Base-by-base conservation (phyloP, 2,113 vertebrate species). In the Euleptes europaea region DNA sequence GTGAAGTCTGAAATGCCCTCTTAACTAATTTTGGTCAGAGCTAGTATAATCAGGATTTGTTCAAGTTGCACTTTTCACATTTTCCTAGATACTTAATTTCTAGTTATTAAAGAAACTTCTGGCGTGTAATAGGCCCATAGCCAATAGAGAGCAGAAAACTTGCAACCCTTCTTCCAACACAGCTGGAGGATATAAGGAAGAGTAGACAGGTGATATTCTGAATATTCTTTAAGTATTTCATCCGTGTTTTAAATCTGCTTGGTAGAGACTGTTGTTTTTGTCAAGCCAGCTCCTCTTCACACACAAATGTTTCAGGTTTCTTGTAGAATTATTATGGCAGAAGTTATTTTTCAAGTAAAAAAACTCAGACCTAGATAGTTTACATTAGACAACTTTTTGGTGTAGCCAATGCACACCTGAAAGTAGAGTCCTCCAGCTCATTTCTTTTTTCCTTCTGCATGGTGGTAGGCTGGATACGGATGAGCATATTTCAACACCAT, bases 61-160 rank as follows among this genome's bases (percentile, higher is more conserved):
- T 90, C 91, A 65, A 90, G 88, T 89, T 93, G 94, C 91, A 92
- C 93, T 93, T 94, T 93, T 78, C 82, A 90, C 92, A 84, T 90
- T 91, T 85, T 72, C 40, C 14, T 65, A 63, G 31, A 33, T 26
- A 72, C 21, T 78, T 63, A 44, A 49, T 13, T 66, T 77, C n/a
- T 47, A 78, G 83, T n/a, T 42, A 33, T n/a, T 51, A 57, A 28
- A 47, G n/a, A 47, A 44, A 47, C 21, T 72, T 74, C 54, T 17
- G 21, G n/a, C 66, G 19, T 47, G 70, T n/a, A 57, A 49, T 35
- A 71, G 66, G 38, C 78, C 54, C 23, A 38, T 23, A 47, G 67
- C 38, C 26, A 33, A 19, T n/a, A 60, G 21, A 84, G 78, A 78
- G 42, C 70, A 1, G 3, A 31, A 73, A 57, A 40, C 33, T 80